Conservation (phyloP, 2,797 vertebrate species). For the Odontamblyopus lacepedii region DNA sequence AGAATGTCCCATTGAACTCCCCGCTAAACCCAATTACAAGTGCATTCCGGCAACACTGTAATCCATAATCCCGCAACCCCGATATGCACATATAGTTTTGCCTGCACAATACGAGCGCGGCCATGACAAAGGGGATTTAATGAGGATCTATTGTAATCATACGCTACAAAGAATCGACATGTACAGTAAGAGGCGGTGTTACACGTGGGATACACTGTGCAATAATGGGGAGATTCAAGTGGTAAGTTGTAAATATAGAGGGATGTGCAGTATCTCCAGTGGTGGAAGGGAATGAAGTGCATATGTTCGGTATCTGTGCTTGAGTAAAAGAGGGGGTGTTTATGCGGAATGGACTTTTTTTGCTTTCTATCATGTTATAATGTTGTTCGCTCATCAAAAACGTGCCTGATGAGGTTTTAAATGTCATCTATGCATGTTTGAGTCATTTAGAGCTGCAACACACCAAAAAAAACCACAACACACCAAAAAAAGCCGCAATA, state of each 20-base stretch:
- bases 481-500: no score
- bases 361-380: no score
- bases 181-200: background rate
- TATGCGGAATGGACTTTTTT: no score
- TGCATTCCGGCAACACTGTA: slow-evolving; percentile 26
- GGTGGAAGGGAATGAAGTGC: no score
- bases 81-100: slow-evolving; percentile 18
- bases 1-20: slow-evolving; percentile 46
- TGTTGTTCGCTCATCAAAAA: no score
- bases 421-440: no score
- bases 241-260: background rate
- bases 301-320: no score
- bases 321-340: no score
- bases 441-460: no score
- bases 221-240: background rate
- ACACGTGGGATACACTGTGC: background rate
- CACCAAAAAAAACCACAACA: no score
- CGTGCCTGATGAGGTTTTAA: no score
- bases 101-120: background rate
- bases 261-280: no score
- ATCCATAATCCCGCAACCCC: slow-evolving; percentile 24
- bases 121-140: slow-evolving; percentile 1
- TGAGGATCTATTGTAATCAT: slow-evolving; percentile 1
- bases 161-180: background rate
- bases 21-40: slow-evolving; percentile 39